Base-by-base conservation (phyloP, 2,113 vertebrate genomes). In the Okapia johnstoni region DNA sequence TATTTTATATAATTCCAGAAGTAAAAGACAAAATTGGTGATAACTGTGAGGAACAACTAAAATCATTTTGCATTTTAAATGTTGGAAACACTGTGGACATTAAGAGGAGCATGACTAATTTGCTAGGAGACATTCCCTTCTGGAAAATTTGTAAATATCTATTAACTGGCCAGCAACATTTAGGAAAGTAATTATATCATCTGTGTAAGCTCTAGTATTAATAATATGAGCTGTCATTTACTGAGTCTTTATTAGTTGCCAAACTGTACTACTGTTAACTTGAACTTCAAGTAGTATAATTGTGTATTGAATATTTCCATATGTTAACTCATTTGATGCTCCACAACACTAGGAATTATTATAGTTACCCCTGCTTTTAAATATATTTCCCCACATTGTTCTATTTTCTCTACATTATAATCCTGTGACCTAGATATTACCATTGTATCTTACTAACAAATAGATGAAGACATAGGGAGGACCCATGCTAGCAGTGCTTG, bases 51-150 rank as follows among this genome's bases (percentile, higher is more conserved):
- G 40, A 95, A 81, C 57, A 94, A 46, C 73, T 87, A 57, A 77
- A 97, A 76, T 95, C 13, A 76, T 66, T 95, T 88, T 96, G 2
- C n/a, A 80, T 90, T 96, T 83, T 66, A 83, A 63, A 43, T 94
- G 21, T 58, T 58, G 87, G 80, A 93, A 76, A 93, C 21, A 40
- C 36, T 85, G 9, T 55, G 50, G 36, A 66, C 21, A 16, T 86
- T 92, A 79, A 57, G 46, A 94, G 12, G 30, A 63, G 0, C 12
- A 26, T 81, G 80, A 89, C 17, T 85, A 57, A 80, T 94, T 89
- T 83, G 1, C 48, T 48, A 33, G 48, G 83, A 95, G 70, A 60
- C 46, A 86, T 17, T 60, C 11, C 90, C 46, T 60, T 94, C 33
- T 92, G 54, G 66, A 66, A 88, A 93, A 81, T 50, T 60, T 92